Evolutionary conservation across 2,797 vertebrate genomes (phyloP).

Genomic region (Babyrousa celebensis): DNA sequence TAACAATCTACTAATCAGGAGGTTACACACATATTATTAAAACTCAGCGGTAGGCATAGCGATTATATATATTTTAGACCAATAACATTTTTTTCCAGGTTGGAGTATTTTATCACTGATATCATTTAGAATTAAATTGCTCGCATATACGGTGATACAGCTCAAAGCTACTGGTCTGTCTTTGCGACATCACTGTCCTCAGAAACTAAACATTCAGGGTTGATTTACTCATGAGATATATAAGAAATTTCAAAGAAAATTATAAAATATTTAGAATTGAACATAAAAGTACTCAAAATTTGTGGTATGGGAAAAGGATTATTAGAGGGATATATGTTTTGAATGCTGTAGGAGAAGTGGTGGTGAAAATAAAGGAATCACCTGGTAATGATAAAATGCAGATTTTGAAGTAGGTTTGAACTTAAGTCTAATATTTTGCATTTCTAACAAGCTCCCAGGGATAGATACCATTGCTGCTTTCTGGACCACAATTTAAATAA

Average conservation of each 20-base stretch:
- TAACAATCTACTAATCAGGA: background rate
- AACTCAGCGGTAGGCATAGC: background rate
- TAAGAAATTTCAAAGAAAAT: slow-evolving; percentile 42
- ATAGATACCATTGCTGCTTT: background rate
- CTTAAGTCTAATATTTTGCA: background rate
- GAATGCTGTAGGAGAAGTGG: background rate
- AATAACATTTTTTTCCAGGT: background rate
- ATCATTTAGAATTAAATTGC: slow-evolving; percentile 24
- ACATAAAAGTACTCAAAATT: slow-evolving; percentile 5
- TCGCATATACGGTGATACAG: background rate
- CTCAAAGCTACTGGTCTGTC: background rate
- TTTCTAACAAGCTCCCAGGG: background rate
- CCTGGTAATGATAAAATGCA: background rate
- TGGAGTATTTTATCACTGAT: background rate
- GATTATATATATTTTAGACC: background rate
- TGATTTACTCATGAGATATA: background rate
- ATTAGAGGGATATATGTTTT: background rate
- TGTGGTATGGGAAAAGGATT: background rate
- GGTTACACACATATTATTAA: background rate
- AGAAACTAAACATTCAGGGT: background rate
- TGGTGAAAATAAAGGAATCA: background rate
- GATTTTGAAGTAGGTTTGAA: background rate
- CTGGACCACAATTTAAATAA: background rate
- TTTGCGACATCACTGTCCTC: background rate
- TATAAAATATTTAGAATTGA: background rate